These are phyloP conservation scores for Pentamera pediparva DNA, from an alignment of 53 echinoderm and acorn worm species.

Conservation along the genomic window DNA sequence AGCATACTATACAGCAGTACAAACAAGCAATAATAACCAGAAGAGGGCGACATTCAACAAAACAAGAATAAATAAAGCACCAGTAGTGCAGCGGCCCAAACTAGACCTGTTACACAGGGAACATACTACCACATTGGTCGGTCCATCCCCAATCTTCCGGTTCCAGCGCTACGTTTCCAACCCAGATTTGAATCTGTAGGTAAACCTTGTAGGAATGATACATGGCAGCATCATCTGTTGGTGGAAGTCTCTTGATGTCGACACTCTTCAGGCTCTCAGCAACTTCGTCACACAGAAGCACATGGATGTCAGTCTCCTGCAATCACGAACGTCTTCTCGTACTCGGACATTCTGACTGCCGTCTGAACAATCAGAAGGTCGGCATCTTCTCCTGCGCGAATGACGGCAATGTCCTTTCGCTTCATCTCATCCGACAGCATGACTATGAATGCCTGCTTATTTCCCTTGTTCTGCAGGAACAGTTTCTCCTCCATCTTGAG, in stretches of 20 bases:
- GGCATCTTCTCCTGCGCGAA: constrained; percentile 18
- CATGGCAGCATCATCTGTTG: constrained; percentile 12
- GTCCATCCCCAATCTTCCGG: constrained; percentile 18
- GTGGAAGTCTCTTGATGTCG: not conserved
- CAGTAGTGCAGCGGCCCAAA: no score
- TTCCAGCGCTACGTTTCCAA: not conserved
- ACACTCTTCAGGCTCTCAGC: not conserved
- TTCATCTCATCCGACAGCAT: not conserved
- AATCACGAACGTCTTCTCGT: not conserved
- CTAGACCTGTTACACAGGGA: no score
- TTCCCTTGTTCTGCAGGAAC: not conserved
- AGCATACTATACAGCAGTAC: not conserved
- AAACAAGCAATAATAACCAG: no score
- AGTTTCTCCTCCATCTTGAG: not conserved
- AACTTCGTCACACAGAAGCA: not conserved
- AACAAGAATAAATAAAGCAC: no score
- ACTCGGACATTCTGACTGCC: not conserved
- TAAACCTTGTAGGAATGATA: constrained; percentile 14
- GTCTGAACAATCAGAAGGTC: constrained; percentile 25
- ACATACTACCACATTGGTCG: no score
- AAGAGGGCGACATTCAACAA: no score
- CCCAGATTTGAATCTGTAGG: not conserved
- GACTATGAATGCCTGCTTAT: constrained; percentile 13
- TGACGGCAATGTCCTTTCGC: not conserved
- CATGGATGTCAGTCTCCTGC: constrained; percentile 34